Conservation (phyloP, 2,888 invertebrate species). For the Meiosimyza decipiens region DNA sequence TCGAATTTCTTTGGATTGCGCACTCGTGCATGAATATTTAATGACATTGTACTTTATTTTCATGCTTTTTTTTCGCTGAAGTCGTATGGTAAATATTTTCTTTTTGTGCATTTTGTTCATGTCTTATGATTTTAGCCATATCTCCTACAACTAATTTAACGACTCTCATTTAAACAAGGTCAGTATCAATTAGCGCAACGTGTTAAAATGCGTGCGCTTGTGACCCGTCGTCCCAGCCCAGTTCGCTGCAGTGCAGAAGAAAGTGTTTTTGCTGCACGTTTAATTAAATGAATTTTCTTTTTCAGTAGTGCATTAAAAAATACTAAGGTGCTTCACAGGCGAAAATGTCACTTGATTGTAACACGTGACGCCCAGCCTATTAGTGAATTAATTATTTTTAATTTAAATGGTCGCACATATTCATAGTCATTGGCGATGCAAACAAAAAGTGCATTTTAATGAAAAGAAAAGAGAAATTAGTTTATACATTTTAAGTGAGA, state of each 20-base stretch:
- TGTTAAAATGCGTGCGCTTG: slow-evolving; percentile 46
- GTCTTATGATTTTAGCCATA: not conserved
- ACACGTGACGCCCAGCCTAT: slow-evolving; percentile 37
- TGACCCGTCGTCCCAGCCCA: not conserved
- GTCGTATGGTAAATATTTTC: not conserved
- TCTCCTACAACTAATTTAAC: slow-evolving; percentile 39
- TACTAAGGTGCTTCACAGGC: slow-evolving; percentile 22
- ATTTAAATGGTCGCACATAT: too few species aligned
- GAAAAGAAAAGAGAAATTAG: slow-evolving; percentile 24
- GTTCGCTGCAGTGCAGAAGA: slow-evolving; percentile 23
- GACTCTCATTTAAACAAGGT: slow-evolving; percentile 62
- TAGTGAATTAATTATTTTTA: slow-evolving; percentile 27
- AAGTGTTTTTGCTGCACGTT: slow-evolving; percentile 36
- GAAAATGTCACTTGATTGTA: slow-evolving; percentile 35
- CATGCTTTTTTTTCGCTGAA: slow-evolving; percentile 5
- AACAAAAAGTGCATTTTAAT: slow-evolving; percentile 9
- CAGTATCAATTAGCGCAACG: slow-evolving; percentile 60
- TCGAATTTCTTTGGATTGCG: too few species aligned
- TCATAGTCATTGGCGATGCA: too few species aligned
- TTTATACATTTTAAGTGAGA: slow-evolving; percentile 1
- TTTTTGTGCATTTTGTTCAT: not conserved
- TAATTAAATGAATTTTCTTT: slow-evolving; percentile 34
- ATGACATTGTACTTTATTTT: slow-evolving; percentile 18
- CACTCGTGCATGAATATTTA: slow-evolving; percentile 27
- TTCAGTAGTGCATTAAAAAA: not conserved